Evolutionary conservation across 2,888 invertebrate species (phyloP), one percentile per base, ranked within the genome.

Genomic region (Drosophila robusta): DNA sequence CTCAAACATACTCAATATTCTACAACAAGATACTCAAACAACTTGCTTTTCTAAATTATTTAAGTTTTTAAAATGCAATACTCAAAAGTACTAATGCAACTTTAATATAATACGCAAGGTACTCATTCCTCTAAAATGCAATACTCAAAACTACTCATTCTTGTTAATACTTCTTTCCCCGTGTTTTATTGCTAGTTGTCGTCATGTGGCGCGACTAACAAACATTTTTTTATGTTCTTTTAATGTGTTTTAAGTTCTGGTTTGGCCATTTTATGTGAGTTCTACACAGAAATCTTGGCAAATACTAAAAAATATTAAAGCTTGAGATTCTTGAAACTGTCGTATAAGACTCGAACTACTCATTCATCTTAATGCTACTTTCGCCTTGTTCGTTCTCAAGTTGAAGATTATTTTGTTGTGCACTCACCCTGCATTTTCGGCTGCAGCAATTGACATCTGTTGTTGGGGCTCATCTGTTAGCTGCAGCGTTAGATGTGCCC

Each of bases 341-440:
- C 29, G 11, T 18, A 12, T 14, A 16, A 4, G 24, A 14, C 44
- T 24, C 11, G 1, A 16, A 9, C 42, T 22, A 14, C 3, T 29
- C 12, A 22, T 46, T 46, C 38, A 18, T 16, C 24, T 34, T 39
- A 41, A 58, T 26, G 22, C 26, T 18, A 12, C 29, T 24, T 47
- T 38, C 16, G 16, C 3, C 39, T 41, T 22, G 9, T 45, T 55
- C 16, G 32, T 14, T 24, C 44, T 26, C n/a, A 47, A 34, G 50
- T 38, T 39, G 38, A 29, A 54, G 26, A 34, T 12, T 16, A 1
- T 0, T 29, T 29, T 50, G 44, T 32, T 36, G n/a, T 32, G 4
- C 46, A 90, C 92, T 91, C 88, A 92, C 92, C 92, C 92, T 91
- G 92, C 92, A 92, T 92, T 92, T 92, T 92, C 92, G 87, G 92